Evolutionary conservation across 2,888 invertebrate genomes (phyloP).

Genomic region (Alsophila aescularia): DNA sequence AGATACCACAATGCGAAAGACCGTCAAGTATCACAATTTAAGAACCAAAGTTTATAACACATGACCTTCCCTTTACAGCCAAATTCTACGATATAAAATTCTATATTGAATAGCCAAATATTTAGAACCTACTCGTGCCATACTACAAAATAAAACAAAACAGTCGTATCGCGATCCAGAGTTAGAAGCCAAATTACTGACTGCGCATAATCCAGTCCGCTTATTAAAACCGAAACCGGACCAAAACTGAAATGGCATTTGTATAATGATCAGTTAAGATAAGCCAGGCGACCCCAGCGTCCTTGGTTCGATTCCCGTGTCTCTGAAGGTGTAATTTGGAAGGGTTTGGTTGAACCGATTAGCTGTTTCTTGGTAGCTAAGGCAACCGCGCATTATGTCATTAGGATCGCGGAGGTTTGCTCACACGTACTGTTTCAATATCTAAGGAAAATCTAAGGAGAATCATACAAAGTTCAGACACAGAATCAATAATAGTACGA

Average conservation of each 20-base stretch:
- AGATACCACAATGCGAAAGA: too few species aligned
- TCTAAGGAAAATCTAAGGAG: background rate
- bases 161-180: slow-evolving; percentile 29
- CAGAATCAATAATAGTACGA: too few species aligned
- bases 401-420: slow-evolving; percentile 56
- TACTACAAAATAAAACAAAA: too few species aligned
- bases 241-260: slow-evolving; percentile 80
- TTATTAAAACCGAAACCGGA: slow-evolving; percentile 67
- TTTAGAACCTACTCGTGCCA: slow-evolving; percentile 25
- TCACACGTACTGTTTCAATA: slow-evolving; percentile 56
- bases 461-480: too few species aligned
- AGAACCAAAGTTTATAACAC: too few species aligned
- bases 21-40: too few species aligned
- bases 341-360: slow-evolving; percentile 80
- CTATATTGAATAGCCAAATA: slow-evolving; percentile 6
- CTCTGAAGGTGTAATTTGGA: slow-evolving; percentile 81
- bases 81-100: too few species aligned
- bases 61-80: too few species aligned
- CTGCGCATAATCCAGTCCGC: slow-evolving; percentile 63
- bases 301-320: slow-evolving; percentile 82
- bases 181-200: slow-evolving; percentile 60
- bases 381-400: slow-evolving; percentile 74
- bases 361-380: slow-evolving; percentile 79
- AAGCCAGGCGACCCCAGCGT: slow-evolving; percentile 77
- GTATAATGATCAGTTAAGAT: slow-evolving; percentile 82